phyloP scores from a whole-genome alignment of 2,113 vertebrate species.

The Gadus macrocephalus region DNA sequence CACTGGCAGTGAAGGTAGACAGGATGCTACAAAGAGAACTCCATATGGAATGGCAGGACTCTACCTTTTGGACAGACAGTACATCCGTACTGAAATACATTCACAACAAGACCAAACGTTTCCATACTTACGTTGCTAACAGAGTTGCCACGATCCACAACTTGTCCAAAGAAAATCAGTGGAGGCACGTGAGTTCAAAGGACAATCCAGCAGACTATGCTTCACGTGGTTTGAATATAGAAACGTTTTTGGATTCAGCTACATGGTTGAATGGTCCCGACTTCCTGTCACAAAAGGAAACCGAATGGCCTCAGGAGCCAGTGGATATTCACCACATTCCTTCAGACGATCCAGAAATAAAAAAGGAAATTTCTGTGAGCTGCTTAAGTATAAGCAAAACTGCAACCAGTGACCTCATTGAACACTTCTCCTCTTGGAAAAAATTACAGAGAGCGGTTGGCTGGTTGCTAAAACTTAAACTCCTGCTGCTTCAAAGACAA shows the following conservation, averaged over 20 bases:
- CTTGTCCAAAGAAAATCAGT: too few relatives aligned
- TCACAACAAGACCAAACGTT: neutral
- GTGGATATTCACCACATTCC: neutral
- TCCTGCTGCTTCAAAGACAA: neutral
- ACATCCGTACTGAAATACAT: neutral
- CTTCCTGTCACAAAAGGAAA: neutral
- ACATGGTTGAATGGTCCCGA: neutral
- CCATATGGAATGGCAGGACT: neutral
- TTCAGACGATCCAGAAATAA: conserved; percentile 1
- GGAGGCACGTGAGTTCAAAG: too few relatives aligned
- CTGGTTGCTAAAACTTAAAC: neutral
- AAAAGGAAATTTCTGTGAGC: neutral
- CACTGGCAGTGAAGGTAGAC: neutral
- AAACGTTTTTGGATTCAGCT: neutral
- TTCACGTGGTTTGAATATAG: neutral
- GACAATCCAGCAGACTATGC: neutral
- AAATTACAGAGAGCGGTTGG: conserved; percentile 6
- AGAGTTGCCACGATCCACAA: neutral
- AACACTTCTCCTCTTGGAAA: conserved; percentile 1
- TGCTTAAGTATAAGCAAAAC: neutral
- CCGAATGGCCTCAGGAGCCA: neutral
- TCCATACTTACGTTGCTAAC: neutral
- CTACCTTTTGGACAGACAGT: conserved; percentile 3
- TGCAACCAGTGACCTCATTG: neutral
- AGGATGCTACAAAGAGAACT: neutral